phyloP scores from a whole-genome alignment of 2,888 invertebrate species.

The Lasioglossum pauxillum region DNA sequence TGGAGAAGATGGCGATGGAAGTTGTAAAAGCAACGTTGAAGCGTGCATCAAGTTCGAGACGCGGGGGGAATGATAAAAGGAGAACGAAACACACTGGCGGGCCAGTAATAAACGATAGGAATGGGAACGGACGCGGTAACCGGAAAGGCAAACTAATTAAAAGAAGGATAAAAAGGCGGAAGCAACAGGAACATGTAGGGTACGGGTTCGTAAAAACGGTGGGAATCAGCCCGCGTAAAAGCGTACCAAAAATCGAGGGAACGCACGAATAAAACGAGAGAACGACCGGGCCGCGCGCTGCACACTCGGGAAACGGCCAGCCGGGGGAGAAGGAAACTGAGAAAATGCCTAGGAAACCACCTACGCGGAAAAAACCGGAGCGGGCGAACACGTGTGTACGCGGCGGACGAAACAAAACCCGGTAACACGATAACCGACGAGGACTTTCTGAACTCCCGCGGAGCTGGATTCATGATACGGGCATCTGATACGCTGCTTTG shows the following conservation, averaged over 20 bases:
- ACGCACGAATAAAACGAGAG: slow-evolving; percentile 19
- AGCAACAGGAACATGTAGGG: background rate
- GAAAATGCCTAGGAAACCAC: slow-evolving; percentile 11
- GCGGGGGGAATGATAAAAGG: slow-evolving; percentile 3
- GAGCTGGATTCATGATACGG: background rate
- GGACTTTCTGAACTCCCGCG: background rate
- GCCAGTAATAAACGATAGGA: slow-evolving; percentile 10
- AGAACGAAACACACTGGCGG: background rate
- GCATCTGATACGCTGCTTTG: background rate
- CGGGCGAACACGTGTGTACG: background rate
- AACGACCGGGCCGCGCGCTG: background rate
- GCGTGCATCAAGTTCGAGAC: slow-evolving; percentile 19
- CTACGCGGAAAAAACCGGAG: background rate
- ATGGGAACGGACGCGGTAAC: slow-evolving; percentile 24
- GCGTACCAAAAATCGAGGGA: slow-evolving; percentile 38
- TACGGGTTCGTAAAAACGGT: slow-evolving; percentile 17
- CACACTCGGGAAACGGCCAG: background rate
- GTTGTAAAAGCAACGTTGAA: slow-evolving; percentile 8
- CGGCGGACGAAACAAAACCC: slow-evolving; percentile 7
- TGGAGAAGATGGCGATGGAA: background rate
- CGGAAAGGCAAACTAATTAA: slow-evolving; percentile 40
- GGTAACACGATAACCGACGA: background rate
- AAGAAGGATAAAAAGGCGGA: slow-evolving; percentile 5
- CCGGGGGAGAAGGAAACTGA: background rate
- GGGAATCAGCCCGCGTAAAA: slow-evolving; percentile 17